Evolutionary conservation across 2,888 invertebrate species (phyloP).

Genomic region (Spatulosminthurus flaviceps): DNA sequence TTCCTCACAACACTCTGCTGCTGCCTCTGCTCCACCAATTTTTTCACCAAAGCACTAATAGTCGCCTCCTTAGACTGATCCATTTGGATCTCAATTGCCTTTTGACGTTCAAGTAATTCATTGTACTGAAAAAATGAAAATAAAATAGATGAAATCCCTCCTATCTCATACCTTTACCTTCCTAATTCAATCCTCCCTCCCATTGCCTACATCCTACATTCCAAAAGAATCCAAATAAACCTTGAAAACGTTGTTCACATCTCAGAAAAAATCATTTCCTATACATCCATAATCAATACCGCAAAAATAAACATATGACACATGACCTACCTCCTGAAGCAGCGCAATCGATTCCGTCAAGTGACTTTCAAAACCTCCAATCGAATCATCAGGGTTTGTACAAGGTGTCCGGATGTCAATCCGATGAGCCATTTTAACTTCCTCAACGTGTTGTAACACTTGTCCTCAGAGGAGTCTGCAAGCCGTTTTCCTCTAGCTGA

Average conservation of each 20-base stretch:
- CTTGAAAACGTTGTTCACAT: no score
- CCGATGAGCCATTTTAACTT: neutral
- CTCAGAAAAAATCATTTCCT: no score
- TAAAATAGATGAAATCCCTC: no score
- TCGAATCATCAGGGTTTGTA: neutral
- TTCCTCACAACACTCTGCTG: conserved; percentile 10
- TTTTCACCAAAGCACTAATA: conserved; percentile 26
- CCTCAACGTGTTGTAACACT: neutral
- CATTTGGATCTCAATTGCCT: conserved; percentile 18
- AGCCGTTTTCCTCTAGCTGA: no score
- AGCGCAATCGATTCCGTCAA: conserved; percentile 17
- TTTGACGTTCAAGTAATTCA: neutral
- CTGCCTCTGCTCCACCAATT: conserved; percentile 30
- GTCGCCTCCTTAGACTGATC: conserved; percentile 22
- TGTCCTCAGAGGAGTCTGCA: no score
- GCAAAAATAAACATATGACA: no score
- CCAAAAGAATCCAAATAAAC: no score
- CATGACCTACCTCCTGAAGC: conserved; percentile 9
- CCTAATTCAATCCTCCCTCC: no score
- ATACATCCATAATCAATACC: no score
- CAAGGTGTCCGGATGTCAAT: conserved; percentile 22
- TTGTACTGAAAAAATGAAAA: conserved; percentile 30
- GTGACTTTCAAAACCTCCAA: conserved; percentile 30
- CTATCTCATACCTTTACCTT: no score
- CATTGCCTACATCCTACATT: no score